phyloP scores from a whole-genome alignment of 2,113 vertebrate species.

The Microcebus ravelobensis region DNA sequence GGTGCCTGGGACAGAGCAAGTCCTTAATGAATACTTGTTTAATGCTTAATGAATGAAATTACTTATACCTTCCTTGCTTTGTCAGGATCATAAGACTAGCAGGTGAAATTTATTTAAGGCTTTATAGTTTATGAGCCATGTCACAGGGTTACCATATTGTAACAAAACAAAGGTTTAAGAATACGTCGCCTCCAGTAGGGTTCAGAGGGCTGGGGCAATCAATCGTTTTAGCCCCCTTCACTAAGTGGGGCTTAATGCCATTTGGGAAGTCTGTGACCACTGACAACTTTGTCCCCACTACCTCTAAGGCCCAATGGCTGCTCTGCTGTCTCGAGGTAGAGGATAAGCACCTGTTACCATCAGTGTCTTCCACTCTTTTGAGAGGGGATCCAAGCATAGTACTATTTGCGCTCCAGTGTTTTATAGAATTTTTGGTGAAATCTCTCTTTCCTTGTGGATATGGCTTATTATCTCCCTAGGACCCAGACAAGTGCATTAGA shows the following conservation, averaged over 20 bases:
- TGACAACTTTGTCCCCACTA: background rate
- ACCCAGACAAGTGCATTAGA: background rate
- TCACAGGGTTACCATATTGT: background rate
- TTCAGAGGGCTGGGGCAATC: background rate
- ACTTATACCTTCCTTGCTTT: background rate
- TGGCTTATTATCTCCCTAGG: background rate
- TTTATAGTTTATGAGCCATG: background rate
- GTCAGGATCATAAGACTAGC: background rate
- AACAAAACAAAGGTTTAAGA: background rate
- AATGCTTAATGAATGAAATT: background rate
- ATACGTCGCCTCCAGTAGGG: background rate
- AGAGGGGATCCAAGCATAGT: rapidly evolving
- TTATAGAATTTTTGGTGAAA: background rate
- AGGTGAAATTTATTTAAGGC: background rate
- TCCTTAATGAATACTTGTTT: background rate
- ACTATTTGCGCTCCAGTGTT: background rate
- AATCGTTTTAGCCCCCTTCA: too few species aligned
- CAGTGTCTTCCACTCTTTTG: background rate
- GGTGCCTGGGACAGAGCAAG: background rate
- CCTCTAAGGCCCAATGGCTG: background rate
- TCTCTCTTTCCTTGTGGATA: background rate
- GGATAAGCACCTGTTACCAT: background rate
- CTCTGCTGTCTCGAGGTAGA: background rate
- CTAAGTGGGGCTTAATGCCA: background rate
- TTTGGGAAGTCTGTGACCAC: background rate